Conservation (phyloP, 2,797 vertebrate species). For the Dryobates pubescens region DNA sequence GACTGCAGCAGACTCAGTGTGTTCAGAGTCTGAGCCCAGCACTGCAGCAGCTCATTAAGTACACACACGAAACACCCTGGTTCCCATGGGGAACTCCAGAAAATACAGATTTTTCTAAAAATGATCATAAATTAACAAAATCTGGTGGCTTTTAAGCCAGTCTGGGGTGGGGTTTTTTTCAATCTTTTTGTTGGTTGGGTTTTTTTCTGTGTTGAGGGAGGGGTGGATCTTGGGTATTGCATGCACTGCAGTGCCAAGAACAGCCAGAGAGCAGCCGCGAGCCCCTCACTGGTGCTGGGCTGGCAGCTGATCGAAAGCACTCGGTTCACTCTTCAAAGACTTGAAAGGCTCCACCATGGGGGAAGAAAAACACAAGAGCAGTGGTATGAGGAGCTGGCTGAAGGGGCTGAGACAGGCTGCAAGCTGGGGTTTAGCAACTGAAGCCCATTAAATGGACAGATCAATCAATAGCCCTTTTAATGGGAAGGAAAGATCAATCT, state of each 20-base stretch:
- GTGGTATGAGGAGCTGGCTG: constrained; percentile 23
- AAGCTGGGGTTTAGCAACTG: constrained; percentile 13
- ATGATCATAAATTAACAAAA: background rate
- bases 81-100: background rate
- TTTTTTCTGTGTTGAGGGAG: background rate
- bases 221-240: background rate
- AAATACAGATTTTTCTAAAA: background rate
- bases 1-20: background rate
- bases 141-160: background rate
- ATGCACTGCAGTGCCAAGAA: background rate
- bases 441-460: constrained; percentile 34
- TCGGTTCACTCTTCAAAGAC: constrained; percentile 22
- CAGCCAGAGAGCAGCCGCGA: background rate
- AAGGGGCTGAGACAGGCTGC: background rate
- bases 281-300: background rate
- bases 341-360: background rate
- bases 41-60: background rate
- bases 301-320: constrained; percentile 14
- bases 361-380: constrained; percentile 35
- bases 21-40: background rate
- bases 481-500: constrained; percentile 13
- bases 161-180: background rate
- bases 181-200: too few species aligned
- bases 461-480: constrained; percentile 36
- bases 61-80: rapidly evolving